Percentiles rank a stretch among this genome's conserved stretches.
phyloP scores from a whole-genome alignment of 2,797 vertebrate genomes.

The Tapera naevia region DNA sequence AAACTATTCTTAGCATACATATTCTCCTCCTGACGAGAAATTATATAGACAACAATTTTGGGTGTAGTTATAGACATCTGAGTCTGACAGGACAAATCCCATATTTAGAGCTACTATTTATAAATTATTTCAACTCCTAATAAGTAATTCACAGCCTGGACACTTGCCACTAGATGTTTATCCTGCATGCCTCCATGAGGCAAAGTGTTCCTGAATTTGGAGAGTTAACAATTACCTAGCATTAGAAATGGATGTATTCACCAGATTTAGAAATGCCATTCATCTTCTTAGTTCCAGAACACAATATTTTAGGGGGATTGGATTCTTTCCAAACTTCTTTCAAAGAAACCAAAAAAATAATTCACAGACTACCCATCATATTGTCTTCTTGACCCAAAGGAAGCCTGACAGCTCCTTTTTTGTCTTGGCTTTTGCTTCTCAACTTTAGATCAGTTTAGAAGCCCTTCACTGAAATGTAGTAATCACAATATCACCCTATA shows the following conservation, averaged over 20 bases:
- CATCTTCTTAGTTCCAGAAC: not conserved
- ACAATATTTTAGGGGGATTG: fast-evolving
- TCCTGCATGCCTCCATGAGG: not conserved
- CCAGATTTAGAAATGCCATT: fast-evolving
- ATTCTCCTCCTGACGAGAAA: not conserved
- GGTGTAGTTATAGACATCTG: not conserved
- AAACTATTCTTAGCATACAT: not conserved
- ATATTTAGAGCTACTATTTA: not conserved
- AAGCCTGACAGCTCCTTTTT: not conserved
- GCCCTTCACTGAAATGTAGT: not conserved
- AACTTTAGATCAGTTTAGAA: not conserved
- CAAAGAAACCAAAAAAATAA: not conserved
- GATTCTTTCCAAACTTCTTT: not conserved
- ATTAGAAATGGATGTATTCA: not conserved
- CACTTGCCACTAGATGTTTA: not conserved
- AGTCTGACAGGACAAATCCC: not conserved
- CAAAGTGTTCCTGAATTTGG: not conserved
- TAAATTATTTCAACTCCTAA: not conserved
- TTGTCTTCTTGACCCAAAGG: not conserved
- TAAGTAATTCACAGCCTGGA: not conserved
- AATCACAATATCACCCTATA: not conserved
- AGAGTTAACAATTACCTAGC: not conserved
- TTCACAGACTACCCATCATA: not conserved
- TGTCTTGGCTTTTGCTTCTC: not conserved
- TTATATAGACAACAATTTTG: not conserved